Evolutionary conservation across 2,797 vertebrate species (phyloP), one percentile per base, ranked within the genome.

Genomic region (Tympanoctomys barrerae): DNA sequence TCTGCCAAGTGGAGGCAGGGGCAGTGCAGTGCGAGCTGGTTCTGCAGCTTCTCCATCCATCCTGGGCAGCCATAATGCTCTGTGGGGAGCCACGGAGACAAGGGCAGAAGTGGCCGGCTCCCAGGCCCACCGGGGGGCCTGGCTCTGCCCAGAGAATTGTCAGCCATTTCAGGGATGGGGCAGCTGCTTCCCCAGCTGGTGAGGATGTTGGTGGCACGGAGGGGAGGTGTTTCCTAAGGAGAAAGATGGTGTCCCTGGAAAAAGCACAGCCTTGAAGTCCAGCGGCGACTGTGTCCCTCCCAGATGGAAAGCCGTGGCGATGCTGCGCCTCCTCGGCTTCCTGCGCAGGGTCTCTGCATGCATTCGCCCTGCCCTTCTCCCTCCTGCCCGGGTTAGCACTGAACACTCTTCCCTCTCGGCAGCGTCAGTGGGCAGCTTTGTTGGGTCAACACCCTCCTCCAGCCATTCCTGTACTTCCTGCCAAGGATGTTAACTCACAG

Each of bases 311-410:
- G 93, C 75, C n/a, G 4, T 3, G 39, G 16, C 13, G 21, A 62
- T 0, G 42, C 31, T 33, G 68, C 21, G 4, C 49, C 18, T 24
- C 36, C 62, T 33, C 6, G 14, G n/a, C 46, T 59, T 28, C 22
- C 26, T 5, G 2, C 33, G 16, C 73, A 75, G 0, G 13, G 52
- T 0, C 21, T 71, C 70, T 0, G 0, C 12, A 12, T 1, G 1
- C 26, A 0, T 28, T 52, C 57, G 57, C 52, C 26, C 52, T 13
- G 1, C 61, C 39, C 42, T 28, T 61, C 54, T 36, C 59, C 4
- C 1, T 36, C 90, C 31, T 12, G 0, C 2, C 11, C 24, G 24
- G 22, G 3, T 28, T 14, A 0, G 46, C 31, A 71, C 75, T 8
- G 1, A 62, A 0, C 31, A 75, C 42, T 42, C 80, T 61, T 21